Base-by-base conservation (phyloP, 2,113 vertebrate genomes). In the Aramus guarauna region DNA sequence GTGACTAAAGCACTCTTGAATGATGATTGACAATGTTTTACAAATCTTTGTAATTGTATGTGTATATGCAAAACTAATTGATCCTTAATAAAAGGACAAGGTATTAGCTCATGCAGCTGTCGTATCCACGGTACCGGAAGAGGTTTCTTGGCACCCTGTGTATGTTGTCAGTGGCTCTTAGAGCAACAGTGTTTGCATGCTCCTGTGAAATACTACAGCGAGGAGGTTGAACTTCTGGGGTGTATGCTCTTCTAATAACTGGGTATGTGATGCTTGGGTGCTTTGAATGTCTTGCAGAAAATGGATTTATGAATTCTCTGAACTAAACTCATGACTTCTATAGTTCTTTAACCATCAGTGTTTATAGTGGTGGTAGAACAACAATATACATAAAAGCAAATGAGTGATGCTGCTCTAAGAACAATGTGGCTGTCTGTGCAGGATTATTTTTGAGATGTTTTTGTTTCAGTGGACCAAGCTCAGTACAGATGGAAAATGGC, bases 391-490 rank as follows among this genome's bases (percentile, higher is more conserved):
- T 55, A 9, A 63, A 74, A 88, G 53, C 18, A 83, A 69, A 85
- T 34, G 8, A 63, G 18, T 3, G 3, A 1, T 48, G 34, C 73
- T 81, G 37, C 73, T 52, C 36, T 50, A 18, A 43, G 76, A 82
- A 52, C 12, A 20, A 3, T 52, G 45, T 52, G n/a, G 8, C 53
- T 80, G 50, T 30, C 36, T 68, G 19, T 37, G 26, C 16, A 9
- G 2, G 1, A 30, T 94, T 69, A 74, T 75, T 87, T 82, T 78
- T 81, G 91, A 79, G 2, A 19, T 72, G 14, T 91, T 83, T 83
- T 87, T 66, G 39, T 90, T 95, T 50, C 97, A 99, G 99, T 90
- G 99, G 98, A 9, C 99, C 99, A 69, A 97, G 97, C 4, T 97
- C 98, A 8, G 83, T 98, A 36, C 97, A 97, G 96, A 97, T 99